Percentiles rank a stretch among this genome's conserved stretches.
phyloP scores from a whole-genome alignment of 2,113 vertebrate species.

The Rhinolophus ferrumequinum region DNA sequence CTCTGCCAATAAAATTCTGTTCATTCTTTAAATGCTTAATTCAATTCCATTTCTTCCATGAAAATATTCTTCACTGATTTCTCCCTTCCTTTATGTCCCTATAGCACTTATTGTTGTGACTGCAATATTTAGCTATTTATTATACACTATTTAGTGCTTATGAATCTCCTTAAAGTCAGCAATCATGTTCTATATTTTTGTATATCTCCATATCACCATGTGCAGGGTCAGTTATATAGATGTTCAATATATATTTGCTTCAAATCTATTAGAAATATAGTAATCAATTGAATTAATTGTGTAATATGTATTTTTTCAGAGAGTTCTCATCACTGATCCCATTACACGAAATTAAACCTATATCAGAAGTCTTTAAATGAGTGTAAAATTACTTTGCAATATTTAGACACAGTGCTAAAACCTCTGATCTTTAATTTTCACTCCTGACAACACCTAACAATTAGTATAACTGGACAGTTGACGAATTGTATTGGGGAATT shows the following conservation, averaged over 20 bases:
- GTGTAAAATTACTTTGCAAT: slow-evolving; percentile 47
- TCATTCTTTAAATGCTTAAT: slow-evolving; percentile 11
- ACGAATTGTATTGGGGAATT: slow-evolving; percentile 33
- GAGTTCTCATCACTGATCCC: background rate
- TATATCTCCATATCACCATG: background rate
- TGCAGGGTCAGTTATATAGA: background rate
- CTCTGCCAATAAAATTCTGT: slow-evolving; percentile 21
- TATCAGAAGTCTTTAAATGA: slow-evolving; percentile 38
- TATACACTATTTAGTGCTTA: slow-evolving; percentile 20
- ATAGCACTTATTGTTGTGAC: slow-evolving; percentile 5
- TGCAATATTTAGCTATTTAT: slow-evolving; percentile 21
- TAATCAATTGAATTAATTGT: slow-evolving; percentile 15
- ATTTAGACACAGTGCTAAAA: slow-evolving; percentile 42
- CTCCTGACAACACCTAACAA: background rate
- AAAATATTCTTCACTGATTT: background rate
- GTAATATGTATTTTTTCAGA: slow-evolving; percentile 9
- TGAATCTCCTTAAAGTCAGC: slow-evolving; percentile 20
- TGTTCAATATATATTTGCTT: slow-evolving; percentile 35
- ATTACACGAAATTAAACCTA: slow-evolving; percentile 35
- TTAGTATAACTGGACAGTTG: background rate
- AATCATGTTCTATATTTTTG: slow-evolving; percentile 41
- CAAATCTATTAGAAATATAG: slow-evolving; percentile 21
- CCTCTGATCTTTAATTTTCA: slow-evolving; percentile 17
- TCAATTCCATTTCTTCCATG: slow-evolving; percentile 48
- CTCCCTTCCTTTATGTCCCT: background rate